Conservation (phyloP, 2,797 vertebrate species). For the Dermochelys coriacea region DNA sequence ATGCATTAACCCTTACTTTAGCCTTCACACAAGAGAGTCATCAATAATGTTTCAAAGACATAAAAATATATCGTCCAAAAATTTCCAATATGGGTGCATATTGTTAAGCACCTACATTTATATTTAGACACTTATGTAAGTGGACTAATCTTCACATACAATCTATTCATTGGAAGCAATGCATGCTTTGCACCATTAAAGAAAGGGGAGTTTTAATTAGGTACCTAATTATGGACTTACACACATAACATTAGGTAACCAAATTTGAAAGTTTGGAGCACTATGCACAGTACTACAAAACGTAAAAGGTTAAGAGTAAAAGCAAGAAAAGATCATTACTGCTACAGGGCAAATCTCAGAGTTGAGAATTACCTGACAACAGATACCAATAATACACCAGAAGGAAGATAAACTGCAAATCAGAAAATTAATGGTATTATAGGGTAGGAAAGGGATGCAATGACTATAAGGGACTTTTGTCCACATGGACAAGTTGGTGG, state of each 20-base stretch:
- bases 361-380: constrained; percentile 20
- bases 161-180: not conserved
- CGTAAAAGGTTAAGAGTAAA: not conserved
- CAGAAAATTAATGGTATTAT: constrained; percentile 41
- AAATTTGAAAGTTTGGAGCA: no score
- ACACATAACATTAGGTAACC: not conserved
- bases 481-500: constrained; percentile 3
- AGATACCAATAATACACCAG: not conserved
- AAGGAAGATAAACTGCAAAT: constrained; percentile 20
- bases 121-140: fast-evolving
- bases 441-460: not conserved
- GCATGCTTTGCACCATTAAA: not conserved
- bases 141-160: not conserved
- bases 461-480: not conserved
- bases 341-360: not conserved
- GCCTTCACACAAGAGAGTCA: not conserved
- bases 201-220: not conserved
- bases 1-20: constrained; percentile 37
- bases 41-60: not conserved
- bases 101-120: not conserved
- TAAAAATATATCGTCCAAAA: not conserved
- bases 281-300: no score
- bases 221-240: not conserved
- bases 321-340: not conserved
- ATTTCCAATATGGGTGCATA: not conserved